Conservation (phyloP, 2,888 invertebrate species). For the Deilephila elpenor region DNA sequence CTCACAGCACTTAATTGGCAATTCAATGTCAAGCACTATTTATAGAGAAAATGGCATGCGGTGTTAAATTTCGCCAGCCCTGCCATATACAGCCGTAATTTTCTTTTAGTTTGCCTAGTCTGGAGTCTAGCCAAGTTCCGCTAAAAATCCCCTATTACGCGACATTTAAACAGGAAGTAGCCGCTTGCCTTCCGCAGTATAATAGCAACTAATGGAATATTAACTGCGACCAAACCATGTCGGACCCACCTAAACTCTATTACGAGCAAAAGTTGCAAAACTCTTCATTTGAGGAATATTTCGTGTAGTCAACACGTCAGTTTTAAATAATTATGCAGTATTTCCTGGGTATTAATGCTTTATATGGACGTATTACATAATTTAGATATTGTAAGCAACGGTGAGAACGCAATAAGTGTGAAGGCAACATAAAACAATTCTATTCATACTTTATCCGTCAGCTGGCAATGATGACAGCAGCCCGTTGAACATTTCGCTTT, state of each 20-base stretch:
- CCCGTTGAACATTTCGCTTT: conserved; percentile 61
- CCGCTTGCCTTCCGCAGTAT: conserved; percentile 5
- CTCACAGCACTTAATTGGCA: neutral
- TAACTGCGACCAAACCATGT: conserved; percentile 29
- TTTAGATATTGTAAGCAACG: neutral
- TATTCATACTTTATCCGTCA: conserved; percentile 49
- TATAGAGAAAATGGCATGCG: neutral
- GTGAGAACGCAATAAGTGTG: neutral
- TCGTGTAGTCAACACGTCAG: neutral
- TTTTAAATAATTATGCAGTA: neutral
- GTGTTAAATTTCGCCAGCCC: conserved; percentile 7
- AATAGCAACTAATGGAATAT: conserved; percentile 11
- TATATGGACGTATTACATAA: neutral
- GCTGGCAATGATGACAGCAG: conserved; percentile 52
- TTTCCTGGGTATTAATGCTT: neutral
- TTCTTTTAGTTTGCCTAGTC: conserved; percentile 11
- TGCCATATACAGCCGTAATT: conserved; percentile 4
- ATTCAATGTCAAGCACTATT: conserved; percentile 12
- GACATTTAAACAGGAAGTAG: conserved; percentile 23
- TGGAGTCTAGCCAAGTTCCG: conserved; percentile 26
- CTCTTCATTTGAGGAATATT: neutral
- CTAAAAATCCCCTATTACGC: conserved; percentile 12
- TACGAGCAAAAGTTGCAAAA: neutral
- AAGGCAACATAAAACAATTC: conserved; percentile 43
- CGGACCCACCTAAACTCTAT: conserved; percentile 9